Conservation (phyloP, 2,888 invertebrate species). For the Pasiphila rectangulata region DNA sequence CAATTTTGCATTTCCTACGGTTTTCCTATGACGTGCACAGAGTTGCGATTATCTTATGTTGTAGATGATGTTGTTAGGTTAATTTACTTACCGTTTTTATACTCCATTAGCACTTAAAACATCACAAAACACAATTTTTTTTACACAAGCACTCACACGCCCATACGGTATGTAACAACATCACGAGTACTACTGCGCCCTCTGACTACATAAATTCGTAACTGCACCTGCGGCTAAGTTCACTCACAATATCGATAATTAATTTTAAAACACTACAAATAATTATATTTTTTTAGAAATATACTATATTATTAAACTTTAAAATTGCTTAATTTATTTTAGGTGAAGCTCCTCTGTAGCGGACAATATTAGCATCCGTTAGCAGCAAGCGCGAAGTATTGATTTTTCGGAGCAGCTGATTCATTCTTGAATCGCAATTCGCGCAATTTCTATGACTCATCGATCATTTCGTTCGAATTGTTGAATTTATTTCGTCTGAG, state of each 20-base stretch:
- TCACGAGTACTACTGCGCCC: conserved; percentile 77
- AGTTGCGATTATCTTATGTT: conserved; percentile 38
- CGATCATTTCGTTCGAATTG: conserved; percentile 44
- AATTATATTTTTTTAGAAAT: too few relatives aligned
- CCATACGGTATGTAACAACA: conserved; percentile 76
- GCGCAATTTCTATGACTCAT: conserved; percentile 66
- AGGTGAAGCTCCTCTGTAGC: background rate
- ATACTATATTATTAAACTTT: too few relatives aligned
- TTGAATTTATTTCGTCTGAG: background rate
- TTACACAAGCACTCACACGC: conserved; percentile 80
- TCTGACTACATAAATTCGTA: conserved; percentile 60
- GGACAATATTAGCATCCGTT: conserved; percentile 8
- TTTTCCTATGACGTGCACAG: conserved; percentile 57
- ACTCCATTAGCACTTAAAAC: conserved; percentile 64
- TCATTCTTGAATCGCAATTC: conserved; percentile 52
- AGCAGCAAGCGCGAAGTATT: conserved; percentile 53
- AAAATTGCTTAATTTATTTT: conserved; percentile 1
- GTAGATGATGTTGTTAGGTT: conserved; percentile 40
- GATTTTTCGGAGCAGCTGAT: conserved; percentile 74
- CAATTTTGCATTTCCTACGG: conserved; percentile 61
- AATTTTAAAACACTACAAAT: conserved; percentile 46
- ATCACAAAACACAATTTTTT: conserved; percentile 76
- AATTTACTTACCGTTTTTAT: conserved; percentile 66
- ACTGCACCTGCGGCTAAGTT: conserved; percentile 41
- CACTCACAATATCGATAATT: conserved; percentile 46